phyloP scores from a whole-genome alignment of 2,113 vertebrate genomes.

The Orthonyx spaldingii region DNA sequence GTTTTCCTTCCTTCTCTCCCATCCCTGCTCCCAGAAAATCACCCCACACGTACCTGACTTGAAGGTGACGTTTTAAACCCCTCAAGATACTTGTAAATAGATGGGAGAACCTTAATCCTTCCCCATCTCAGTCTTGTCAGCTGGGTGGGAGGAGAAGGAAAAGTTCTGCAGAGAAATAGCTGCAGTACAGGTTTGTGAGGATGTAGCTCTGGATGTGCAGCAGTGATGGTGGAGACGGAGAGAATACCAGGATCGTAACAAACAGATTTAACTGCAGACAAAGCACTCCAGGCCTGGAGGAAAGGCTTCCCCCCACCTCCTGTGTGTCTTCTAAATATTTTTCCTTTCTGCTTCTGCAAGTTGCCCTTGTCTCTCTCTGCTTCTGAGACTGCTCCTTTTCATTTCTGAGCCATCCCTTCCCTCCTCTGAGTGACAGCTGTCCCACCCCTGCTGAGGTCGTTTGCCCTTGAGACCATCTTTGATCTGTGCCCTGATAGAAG shows the following conservation, averaged over 20 bases:
- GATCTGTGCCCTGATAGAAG: conserved; percentile 56
- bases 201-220: background rate
- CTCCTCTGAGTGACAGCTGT: conserved; percentile 16
- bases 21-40: background rate
- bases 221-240: rapidly evolving
- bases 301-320: background rate
- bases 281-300: background rate
- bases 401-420: background rate
- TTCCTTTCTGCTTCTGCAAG: background rate
- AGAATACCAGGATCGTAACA: background rate
- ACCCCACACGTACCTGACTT: no score
- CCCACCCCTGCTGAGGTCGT: conserved; percentile 11
- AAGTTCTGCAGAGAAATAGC: background rate
- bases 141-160: background rate
- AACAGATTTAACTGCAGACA: background rate
- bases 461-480: conserved; percentile 44
- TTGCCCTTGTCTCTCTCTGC: background rate
- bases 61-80: background rate
- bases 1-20: background rate
- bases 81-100: background rate
- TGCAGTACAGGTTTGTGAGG: background rate
- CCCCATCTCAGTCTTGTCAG: background rate
- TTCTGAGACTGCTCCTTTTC: background rate
- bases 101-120: background rate
- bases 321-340: background rate